Evolutionary conservation across 2,797 vertebrate genomes (phyloP).

Genomic region (Channallabes apus): DNA sequence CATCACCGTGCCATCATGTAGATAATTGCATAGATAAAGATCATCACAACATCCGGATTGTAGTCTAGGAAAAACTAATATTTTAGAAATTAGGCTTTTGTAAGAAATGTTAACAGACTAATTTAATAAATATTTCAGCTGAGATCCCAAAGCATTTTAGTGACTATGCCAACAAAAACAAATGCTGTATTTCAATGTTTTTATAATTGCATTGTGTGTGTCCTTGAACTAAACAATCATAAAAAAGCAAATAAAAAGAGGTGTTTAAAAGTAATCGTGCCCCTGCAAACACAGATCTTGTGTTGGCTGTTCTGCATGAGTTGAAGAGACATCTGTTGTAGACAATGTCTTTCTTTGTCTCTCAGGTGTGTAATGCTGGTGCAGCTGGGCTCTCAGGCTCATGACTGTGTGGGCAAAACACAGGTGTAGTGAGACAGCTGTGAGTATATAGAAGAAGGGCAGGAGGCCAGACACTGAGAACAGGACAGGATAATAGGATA

Average conservation of each 20-base stretch:
- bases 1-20: too few relatives aligned
- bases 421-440: constrained; percentile 3
- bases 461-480: constrained; percentile 28
- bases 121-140: not conserved
- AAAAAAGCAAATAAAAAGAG: constrained; percentile 8
- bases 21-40: not conserved
- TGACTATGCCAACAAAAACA: not conserved
- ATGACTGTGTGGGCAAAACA: constrained; percentile 23
- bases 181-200: not conserved
- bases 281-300: constrained; percentile 34
- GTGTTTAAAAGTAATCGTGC: constrained; percentile 33
- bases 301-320: constrained; percentile 46
- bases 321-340: constrained; percentile 33
- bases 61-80: not conserved
- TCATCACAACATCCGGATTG: not conserved
- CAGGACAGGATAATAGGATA: constrained; percentile 15
- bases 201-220: not conserved
- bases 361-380: constrained; percentile 22
- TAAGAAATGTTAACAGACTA: not conserved
- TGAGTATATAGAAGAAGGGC: constrained; percentile 2
- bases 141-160: not conserved
- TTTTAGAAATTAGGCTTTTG: not conserved
- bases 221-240: not conserved
- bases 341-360: constrained; percentile 13
- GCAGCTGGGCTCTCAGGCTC: constrained; percentile 22